Evolutionary conservation across 2,113 vertebrate genomes (phyloP).

Genomic region (Perca fluviatilis): DNA sequence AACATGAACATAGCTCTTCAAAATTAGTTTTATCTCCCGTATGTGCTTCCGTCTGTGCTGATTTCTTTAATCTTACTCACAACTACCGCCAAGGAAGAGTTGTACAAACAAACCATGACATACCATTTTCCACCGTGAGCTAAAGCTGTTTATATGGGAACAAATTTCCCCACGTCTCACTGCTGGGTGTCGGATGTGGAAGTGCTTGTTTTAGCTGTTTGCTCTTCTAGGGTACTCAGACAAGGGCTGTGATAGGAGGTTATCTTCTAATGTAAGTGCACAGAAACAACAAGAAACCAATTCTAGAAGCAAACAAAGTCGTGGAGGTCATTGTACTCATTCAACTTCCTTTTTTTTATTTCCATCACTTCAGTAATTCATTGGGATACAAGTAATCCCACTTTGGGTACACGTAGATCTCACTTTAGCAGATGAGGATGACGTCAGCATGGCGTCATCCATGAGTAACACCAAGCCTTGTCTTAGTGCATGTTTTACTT

Average conservation of each 20-base stretch:
- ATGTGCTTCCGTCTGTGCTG: conserved; percentile 27
- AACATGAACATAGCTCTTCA: conserved; percentile 46
- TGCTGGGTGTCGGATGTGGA: conserved; percentile 13
- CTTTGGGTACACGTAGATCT: conserved; percentile 17
- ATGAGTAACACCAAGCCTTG: conserved; percentile 44
- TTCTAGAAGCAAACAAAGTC: conserved; percentile 47
- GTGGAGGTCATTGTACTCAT: conserved; percentile 31
- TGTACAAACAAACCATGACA: conserved; percentile 48
- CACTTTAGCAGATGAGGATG: conserved; percentile 33
- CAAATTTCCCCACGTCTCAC: conserved; percentile 39
- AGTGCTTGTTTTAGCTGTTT: conserved; percentile 40
- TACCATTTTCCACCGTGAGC: conserved; percentile 41
- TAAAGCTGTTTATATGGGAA: conserved; percentile 50
- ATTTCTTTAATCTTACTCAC: conserved; percentile 48
- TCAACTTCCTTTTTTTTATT: conserved; percentile 15
- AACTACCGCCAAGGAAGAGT: conserved; percentile 4
- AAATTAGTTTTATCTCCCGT: conserved; percentile 62
- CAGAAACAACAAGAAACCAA: conserved; percentile 47
- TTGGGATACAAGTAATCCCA: conserved; percentile 39
- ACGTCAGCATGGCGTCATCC: conserved; percentile 65
- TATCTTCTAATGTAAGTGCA: conserved; percentile 32
- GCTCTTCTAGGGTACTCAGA: conserved; percentile 21
- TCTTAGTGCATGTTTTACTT: conserved; percentile 44
- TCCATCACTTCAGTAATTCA: conserved; percentile 28
- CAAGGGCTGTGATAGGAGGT: conserved; percentile 15